phyloP scores from a whole-genome alignment of 2,113 vertebrate genomes.

The Entomyzon cyanotis region DNA sequence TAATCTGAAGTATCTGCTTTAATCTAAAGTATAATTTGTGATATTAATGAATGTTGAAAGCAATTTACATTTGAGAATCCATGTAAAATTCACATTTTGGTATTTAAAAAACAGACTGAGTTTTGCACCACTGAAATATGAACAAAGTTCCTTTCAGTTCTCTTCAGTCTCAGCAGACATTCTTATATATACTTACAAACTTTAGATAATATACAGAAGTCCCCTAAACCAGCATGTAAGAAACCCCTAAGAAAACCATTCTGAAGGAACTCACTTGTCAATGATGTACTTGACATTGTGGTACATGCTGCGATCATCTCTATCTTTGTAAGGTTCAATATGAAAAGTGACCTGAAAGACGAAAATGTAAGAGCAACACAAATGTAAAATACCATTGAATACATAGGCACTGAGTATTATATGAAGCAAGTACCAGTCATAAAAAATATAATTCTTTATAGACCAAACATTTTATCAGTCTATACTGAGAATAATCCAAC shows the following conservation, averaged over 20 bases:
- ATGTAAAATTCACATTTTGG: neutral
- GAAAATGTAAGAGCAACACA: neutral
- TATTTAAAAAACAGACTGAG: neutral
- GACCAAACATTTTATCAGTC: neutral
- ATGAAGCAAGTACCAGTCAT: neutral
- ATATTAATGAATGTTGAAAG: neutral
- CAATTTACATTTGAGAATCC: neutral
- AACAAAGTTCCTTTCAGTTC: neutral
- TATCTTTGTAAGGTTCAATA: conserved; percentile 93
- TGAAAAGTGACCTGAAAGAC: conserved; percentile 89
- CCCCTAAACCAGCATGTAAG: neutral
- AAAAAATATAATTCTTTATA: neutral
- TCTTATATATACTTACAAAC: neutral
- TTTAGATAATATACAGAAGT: neutral
- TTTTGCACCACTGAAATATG: neutral
- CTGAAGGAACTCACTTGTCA: conserved; percentile 83
- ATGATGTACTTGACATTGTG: conserved; percentile 91
- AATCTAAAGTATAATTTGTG: neutral
- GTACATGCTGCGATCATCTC: conserved; percentile 90
- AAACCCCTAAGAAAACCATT: neutral
- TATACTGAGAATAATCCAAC: neutral
- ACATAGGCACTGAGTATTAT: rapidly evolving
- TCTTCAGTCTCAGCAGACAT: neutral
- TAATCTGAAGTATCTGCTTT: neutral
- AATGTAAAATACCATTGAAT: rapidly evolving